Evolutionary conservation across 2,888 invertebrate genomes (phyloP), one percentile per base, ranked within the genome.

Genomic region (Rhamnusium bicolor): DNA sequence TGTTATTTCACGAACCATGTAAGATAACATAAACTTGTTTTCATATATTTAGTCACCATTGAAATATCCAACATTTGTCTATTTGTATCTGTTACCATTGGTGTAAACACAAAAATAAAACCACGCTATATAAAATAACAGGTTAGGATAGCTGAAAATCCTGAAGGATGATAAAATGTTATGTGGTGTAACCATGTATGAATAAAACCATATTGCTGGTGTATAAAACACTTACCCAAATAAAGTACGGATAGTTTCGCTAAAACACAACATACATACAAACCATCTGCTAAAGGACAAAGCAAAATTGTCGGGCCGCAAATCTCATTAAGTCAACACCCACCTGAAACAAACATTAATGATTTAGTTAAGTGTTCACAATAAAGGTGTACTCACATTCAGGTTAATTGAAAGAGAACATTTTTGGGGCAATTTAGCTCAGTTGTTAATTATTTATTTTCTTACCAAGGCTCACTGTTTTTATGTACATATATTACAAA

Each of bases 331-430:
- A 72, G 69, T 71, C 73, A 69, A 72, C 71, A 78, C 78, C 61
- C 75, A 79, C 77, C 75, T 79, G 77, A 32, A 75, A 77, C 79
- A 75, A 74, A 77, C 75, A 70, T 61, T 73, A 66, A 70, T 70
- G 69, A 60, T 70, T 73, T n/a, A 65, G 69, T 70, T 70, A 73
- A 62, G 66, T 73, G 60, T 65, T 51, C 60, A 63, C 69, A 69
- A 73, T 73, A 69, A 69, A 49, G 65, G 58, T 27, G 24, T 21
- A 46, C 29, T 56, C 54, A 21, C 60, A 53, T 18, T 10, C 51
- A 49, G 49, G 54, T 24, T 32, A 72, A 67, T 72, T 67, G 53
- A 61, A 65, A 40, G 10, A n/a, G 24, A 53, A 12, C 53, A 19
- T 53, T 32, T 53, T 40, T 53, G 8, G 24, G 14, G 2, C 47